Evolutionary conservation across 2,113 vertebrate species (phyloP), one percentile per base, ranked within the genome.

Genomic region (Oncorhynchus kisutch): DNA sequence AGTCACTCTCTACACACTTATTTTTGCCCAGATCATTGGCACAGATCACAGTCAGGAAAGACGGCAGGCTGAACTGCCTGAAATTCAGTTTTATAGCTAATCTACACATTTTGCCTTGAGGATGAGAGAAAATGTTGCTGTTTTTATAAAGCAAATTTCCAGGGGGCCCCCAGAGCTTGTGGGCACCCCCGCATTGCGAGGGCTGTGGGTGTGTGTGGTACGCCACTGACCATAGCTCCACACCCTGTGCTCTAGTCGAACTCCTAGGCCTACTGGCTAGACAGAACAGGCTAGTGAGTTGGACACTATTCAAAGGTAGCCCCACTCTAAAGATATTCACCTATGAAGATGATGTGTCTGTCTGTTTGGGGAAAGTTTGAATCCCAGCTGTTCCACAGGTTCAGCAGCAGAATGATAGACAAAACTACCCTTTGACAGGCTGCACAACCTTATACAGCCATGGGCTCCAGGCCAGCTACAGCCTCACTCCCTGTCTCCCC

Each of bases 231-330:
- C 51, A 54, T 54, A 18, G 51, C 51, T 54, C 51, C 51, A 54
- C 16, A 54, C 14, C 39, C 39, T 12, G 39, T 45, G 39, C 39
- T 9, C 9, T 45, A 45, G 39, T 9, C 39, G 9, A 2, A 45
- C 39, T 45, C 39, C 16, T 18, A 22, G 59, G 59, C 18, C 39
- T 25, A 70, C 39, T 48, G 60, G 45, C 71, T 34, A 45, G 62
- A 34, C 67, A 16, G 51, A 75, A 71, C 48, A 34, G 74, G 78
- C 74, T 11, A 70, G 69, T 22, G 49, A 5, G 54, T 75, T 86
- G 85, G 83, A 78, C 25, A 0, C 0, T 24, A 80, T 87, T 88
- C 84, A 88, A 90, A 88, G 82, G 34, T 11, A 12, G 48, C 57
- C 16, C 29, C 12, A 22, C 54, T 73, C 64, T 13, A 7, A 67